These are phyloP conservation scores for Pristis pectinata DNA, from an alignment of 2,797 vertebrate genomes.

Conservation along the genomic window DNA sequence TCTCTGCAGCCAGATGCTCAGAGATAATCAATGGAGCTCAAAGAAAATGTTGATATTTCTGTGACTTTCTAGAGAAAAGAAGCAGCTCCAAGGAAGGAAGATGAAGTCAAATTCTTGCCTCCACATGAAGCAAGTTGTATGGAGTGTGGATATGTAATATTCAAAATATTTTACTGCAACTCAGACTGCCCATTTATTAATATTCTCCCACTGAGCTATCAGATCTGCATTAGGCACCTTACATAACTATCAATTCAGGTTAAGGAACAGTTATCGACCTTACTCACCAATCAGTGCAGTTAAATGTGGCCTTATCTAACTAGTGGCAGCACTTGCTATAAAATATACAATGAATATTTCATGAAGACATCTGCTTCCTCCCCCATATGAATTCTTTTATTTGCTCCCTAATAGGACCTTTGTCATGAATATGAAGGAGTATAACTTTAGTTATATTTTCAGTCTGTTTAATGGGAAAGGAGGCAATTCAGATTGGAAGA, in stretches of 20 bases:
- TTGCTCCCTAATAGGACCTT: conserved; percentile 37
- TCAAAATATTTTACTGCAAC: neutral
- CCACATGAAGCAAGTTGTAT: neutral
- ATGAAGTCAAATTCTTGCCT: neutral
- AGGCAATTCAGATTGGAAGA: conserved; percentile 61
- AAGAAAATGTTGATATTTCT: neutral
- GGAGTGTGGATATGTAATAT: neutral
- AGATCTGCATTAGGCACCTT: neutral
- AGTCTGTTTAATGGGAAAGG: conserved; percentile 53
- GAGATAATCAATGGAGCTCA: neutral
- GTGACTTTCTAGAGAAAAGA: too few species aligned
- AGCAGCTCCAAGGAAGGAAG: neutral
- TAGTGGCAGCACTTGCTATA: conserved; percentile 21
- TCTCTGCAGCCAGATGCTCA: too few species aligned
- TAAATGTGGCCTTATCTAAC: conserved; percentile 25
- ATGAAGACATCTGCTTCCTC: conserved; percentile 26
- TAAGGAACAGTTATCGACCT: neutral
- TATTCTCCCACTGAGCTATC: neutral
- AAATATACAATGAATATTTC: conserved; percentile 39
- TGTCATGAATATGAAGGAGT: conserved; percentile 46
- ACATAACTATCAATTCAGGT: neutral
- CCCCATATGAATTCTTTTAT: conserved; percentile 2
- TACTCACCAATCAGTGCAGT: neutral
- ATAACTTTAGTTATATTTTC: conserved; percentile 38
- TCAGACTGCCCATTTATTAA: neutral